phyloP scores from a whole-genome alignment of 2,113 vertebrate genomes.

The Gorsachius goisagi region DNA sequence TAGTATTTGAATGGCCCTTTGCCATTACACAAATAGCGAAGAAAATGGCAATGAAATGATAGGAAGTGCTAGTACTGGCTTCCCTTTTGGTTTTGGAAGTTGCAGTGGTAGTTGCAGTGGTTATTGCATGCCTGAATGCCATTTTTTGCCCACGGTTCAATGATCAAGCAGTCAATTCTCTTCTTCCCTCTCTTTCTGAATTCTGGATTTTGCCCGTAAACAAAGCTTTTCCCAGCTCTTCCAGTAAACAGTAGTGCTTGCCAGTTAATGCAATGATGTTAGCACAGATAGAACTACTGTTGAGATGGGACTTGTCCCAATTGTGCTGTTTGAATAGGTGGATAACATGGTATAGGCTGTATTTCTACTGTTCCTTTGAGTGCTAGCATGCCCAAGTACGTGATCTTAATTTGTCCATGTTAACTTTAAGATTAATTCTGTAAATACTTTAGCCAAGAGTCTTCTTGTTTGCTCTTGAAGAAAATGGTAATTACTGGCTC shows the following conservation, averaged over 20 bases:
- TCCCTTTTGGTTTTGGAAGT: background rate
- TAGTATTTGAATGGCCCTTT: background rate
- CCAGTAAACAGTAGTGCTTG: background rate
- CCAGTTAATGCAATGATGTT: background rate
- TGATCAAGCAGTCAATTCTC: background rate
- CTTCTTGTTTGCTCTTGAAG: background rate
- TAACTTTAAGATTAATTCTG: background rate
- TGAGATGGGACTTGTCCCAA: background rate
- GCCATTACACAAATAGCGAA: background rate
- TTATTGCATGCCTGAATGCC: background rate
- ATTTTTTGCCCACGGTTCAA: background rate
- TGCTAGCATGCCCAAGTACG: background rate
- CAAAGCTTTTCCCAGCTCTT: background rate
- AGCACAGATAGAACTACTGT: background rate
- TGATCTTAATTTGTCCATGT: background rate
- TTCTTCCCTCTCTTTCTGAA: background rate
- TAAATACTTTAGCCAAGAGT: background rate
- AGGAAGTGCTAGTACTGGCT: background rate
- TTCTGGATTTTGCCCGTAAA: background rate
- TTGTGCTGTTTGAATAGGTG: background rate
- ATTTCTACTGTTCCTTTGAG: background rate
- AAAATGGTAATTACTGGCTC: background rate
- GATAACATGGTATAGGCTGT: background rate
- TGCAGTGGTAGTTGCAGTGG: background rate
- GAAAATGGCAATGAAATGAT: background rate